Conservation (phyloP, 2,888 invertebrate species). For the Eucriotettix oculatus region DNA sequence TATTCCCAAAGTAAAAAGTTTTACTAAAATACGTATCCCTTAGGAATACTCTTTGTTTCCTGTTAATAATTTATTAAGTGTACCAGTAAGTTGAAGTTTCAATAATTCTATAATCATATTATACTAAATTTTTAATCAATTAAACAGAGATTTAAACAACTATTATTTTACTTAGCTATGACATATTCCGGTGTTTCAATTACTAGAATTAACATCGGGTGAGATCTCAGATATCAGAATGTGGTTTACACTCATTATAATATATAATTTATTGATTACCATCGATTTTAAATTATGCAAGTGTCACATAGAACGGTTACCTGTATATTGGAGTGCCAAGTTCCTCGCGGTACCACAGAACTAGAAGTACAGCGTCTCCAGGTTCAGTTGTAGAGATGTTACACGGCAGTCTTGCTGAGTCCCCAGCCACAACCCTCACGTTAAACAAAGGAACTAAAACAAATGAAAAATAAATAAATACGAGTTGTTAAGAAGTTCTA, state of each 20-base stretch:
- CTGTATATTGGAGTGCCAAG: conserved; percentile 82
- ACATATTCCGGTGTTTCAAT: neutral
- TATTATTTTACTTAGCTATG: neutral
- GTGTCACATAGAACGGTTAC: conserved; percentile 30
- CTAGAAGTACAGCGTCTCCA: conserved; percentile 67
- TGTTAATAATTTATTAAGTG: neutral
- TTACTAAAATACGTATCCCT: too few species aligned
- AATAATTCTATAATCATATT: neutral
- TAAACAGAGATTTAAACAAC: neutral
- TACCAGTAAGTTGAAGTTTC: neutral
- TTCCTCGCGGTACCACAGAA: conserved; percentile 82
- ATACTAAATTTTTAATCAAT: neutral
- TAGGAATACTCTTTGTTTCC: too few species aligned
- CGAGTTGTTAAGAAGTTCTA: too few species aligned
- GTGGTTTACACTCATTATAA: neutral
- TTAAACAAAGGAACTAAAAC: conserved; percentile 57
- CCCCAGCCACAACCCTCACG: conserved; percentile 64
- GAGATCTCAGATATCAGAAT: neutral
- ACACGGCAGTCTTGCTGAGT: conserved; percentile 75
- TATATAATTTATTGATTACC: too few species aligned
- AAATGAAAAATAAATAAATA: too few species aligned
- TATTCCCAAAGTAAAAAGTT: too few species aligned
- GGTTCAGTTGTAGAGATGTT: conserved; percentile 65
- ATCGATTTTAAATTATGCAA: neutral
- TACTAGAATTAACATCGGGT: neutral